phyloP scores from a whole-genome alignment of 2,888 invertebrate species.

The Xanthorhoe designata region DNA sequence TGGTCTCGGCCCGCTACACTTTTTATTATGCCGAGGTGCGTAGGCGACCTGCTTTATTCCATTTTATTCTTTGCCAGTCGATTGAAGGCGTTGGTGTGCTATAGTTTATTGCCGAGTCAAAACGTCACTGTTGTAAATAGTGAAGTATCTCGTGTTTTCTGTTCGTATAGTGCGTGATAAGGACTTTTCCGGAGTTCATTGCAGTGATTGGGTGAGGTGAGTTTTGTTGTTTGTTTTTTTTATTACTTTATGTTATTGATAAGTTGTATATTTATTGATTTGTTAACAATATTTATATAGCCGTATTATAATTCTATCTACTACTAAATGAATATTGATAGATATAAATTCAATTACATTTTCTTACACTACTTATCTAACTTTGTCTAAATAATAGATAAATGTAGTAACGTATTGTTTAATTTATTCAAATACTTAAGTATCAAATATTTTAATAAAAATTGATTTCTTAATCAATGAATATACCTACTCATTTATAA shows the following conservation, averaged over 20 bases:
- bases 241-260: neutral
- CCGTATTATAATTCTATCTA: too few relatives aligned
- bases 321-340: too few relatives aligned
- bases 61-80: conserved; percentile 82
- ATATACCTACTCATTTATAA: too few relatives aligned
- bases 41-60: conserved; percentile 81
- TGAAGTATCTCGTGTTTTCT: conserved; percentile 66
- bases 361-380: too few relatives aligned
- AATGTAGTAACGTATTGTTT: too few relatives aligned
- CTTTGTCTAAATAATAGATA: too few relatives aligned
- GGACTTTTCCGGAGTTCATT: conserved; percentile 69
- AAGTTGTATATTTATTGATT: conserved; percentile 4
- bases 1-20: conserved; percentile 72
- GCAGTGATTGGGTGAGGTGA: conserved; percentile 60
- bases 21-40: conserved; percentile 78
- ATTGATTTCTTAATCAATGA: too few relatives aligned
- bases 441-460: too few relatives aligned
- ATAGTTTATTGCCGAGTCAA: conserved; percentile 79
- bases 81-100: conserved; percentile 82
- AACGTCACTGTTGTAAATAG: conserved; percentile 74
- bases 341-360: too few relatives aligned
- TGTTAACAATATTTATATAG: too few relatives aligned
- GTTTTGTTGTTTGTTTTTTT: conserved; percentile 46
- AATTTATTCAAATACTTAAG: too few relatives aligned
- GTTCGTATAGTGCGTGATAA: conserved; percentile 67